A percentile compares a stretch with the other conserved stretches of the same genome.
phyloP scores from a whole-genome alignment of 1,140 invertebrate species.

The Popillia japonica region DNA sequence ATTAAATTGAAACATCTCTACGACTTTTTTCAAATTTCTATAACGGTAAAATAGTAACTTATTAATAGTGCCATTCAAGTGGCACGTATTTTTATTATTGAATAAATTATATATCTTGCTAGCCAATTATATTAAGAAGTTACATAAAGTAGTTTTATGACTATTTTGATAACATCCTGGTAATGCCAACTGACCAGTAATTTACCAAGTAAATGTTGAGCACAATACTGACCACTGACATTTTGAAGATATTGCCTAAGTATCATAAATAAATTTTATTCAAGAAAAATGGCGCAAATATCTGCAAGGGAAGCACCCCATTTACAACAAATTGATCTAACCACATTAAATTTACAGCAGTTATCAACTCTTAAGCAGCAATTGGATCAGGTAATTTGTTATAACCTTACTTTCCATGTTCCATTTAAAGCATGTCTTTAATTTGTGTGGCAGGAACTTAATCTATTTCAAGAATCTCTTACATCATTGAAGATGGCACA shows the following conservation, averaged over 20 bases:
- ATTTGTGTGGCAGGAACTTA: slow-evolving; percentile 74
- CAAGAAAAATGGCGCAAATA: slow-evolving; percentile 66
- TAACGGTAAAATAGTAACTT: no score
- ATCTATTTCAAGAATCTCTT: slow-evolving; percentile 86
- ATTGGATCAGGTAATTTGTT: slow-evolving; percentile 77
- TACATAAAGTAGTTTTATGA: no score
- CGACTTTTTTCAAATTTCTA: no score
- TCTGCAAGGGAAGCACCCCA: slow-evolving; percentile 67
- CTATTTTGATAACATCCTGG: no score
- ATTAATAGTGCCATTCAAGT: no score
- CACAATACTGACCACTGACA: neutral
- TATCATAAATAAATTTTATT: slow-evolving; percentile 15
- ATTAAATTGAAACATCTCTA: no score
- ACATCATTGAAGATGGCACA: slow-evolving; percentile 90
- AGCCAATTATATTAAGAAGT: no score
- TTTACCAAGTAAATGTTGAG: no score
- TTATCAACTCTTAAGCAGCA: slow-evolving; percentile 84
- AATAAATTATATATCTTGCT: no score
- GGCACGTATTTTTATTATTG: no score
- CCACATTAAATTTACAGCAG: slow-evolving; percentile 79
- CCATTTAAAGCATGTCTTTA: slow-evolving; percentile 41
- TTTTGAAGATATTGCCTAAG: neutral
- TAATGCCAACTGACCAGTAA: no score
- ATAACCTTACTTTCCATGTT: slow-evolving; percentile 45
- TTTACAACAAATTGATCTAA: slow-evolving; percentile 78